Conservation (phyloP, 2,888 invertebrate species). For the Ferdinandea cuprea region DNA sequence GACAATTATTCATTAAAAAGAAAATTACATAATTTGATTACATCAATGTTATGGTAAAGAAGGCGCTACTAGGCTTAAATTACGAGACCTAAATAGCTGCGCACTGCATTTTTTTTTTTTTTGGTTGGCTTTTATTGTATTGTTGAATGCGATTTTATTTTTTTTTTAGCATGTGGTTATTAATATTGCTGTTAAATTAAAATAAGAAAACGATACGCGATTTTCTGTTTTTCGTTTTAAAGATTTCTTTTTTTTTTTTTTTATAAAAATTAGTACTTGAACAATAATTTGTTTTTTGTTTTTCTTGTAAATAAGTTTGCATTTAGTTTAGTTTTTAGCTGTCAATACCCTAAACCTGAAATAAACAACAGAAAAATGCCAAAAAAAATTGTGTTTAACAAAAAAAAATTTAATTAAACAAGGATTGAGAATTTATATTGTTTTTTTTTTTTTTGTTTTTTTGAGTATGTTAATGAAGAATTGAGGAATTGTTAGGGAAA, state of each 20-base stretch:
- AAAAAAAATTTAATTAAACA: constrained; percentile 72
- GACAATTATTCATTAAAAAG: constrained; percentile 19
- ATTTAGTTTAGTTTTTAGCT: constrained; percentile 76
- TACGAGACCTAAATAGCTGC: constrained; percentile 29
- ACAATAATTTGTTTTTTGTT: too few species aligned
- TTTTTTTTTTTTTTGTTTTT: constrained; percentile 28
- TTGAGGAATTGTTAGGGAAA: neutral
- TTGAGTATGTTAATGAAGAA: constrained; percentile 74
- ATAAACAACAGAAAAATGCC: constrained; percentile 76
- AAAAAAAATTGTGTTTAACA: constrained; percentile 76
- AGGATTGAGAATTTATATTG: constrained; percentile 46
- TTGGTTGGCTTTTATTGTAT: constrained; percentile 40
- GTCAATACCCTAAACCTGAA: constrained; percentile 78
- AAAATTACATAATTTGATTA: constrained; percentile 46
- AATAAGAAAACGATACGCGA: constrained; percentile 33
- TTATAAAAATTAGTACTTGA: constrained; percentile 50
- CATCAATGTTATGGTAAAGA: constrained; percentile 20
- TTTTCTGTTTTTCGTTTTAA: constrained; percentile 2
- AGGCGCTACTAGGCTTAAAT: constrained; percentile 11
- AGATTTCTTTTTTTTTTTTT: constrained; percentile 8
- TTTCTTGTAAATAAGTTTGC: constrained; percentile 51
- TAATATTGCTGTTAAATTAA: constrained; percentile 36
- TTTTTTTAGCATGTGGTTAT: constrained; percentile 41
- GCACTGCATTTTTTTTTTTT: constrained; percentile 15
- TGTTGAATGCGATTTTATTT: constrained; percentile 42